phyloP scores from a whole-genome alignment of 1,140 invertebrate genomes.

The Copidosoma floridanum region DNA sequence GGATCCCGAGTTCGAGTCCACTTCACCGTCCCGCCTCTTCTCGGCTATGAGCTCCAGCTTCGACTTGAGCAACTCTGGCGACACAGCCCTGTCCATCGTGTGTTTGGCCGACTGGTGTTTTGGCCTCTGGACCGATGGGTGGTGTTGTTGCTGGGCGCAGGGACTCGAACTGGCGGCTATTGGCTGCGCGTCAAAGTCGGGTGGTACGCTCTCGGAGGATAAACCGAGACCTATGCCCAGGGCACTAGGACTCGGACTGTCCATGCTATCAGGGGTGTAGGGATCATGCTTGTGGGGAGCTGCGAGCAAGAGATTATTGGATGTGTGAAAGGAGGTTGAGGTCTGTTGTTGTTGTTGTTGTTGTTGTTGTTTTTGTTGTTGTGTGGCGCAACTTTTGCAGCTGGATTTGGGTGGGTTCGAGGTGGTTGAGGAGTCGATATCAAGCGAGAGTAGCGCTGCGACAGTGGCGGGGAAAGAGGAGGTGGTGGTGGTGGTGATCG shows the following conservation, averaged over 20 bases:
- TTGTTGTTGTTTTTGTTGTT: neutral
- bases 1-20: neutral
- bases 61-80: constrained; percentile 60
- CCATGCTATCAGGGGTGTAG: constrained; percentile 75
- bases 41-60: constrained; percentile 49
- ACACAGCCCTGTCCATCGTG: constrained; percentile 58
- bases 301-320: constrained; percentile 59
- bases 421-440: no score
- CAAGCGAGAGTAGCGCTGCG: constrained; percentile 32
- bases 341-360: no score
- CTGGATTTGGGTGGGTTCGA: no score
- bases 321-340: no score
- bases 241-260: constrained; percentile 69
- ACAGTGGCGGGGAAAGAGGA: no score
- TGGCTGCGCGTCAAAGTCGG: constrained; percentile 14
- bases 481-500: no score
- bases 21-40: constrained; percentile 23
- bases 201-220: constrained; percentile 38
- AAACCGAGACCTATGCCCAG: constrained; percentile 41
- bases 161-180: neutral
- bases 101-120: constrained; percentile 46
- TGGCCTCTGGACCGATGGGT: constrained; percentile 60
- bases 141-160: constrained; percentile 47
- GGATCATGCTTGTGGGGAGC: constrained; percentile 62
- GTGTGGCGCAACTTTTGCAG: neutral